These are phyloP conservation scores for Heliconius congener DNA, from an alignment of 1,140 invertebrate genomes.

Conservation along the genomic window DNA sequence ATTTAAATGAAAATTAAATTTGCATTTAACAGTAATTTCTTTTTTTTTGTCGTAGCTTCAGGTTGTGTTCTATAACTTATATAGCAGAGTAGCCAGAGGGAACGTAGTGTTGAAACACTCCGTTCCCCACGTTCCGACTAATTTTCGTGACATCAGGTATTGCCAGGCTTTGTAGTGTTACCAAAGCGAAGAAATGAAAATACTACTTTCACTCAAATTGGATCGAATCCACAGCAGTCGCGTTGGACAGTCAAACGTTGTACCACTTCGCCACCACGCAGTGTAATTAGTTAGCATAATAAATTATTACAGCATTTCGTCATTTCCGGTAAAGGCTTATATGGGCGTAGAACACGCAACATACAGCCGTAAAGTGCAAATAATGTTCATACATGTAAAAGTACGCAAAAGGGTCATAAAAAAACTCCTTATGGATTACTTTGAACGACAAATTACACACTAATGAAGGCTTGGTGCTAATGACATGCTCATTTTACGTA, in stretches of 20 bases:
- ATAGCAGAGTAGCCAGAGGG: no score
- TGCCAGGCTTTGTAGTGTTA: no score
- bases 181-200: no score
- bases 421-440: background rate
- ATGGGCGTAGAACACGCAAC: background rate
- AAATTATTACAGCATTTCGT: background rate
- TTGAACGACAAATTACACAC: background rate
- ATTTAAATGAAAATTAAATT: background rate
- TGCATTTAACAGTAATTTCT: background rate
- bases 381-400: slow-evolving; percentile 2
- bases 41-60: no score
- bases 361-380: background rate
- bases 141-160: no score
- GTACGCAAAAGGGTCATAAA: background rate
- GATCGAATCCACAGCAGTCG: background rate
- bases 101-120: no score
- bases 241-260: background rate
- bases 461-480: background rate
- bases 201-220: no score
- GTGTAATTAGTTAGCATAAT: background rate
- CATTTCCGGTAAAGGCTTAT: slow-evolving; percentile 5
- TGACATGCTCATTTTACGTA: no score
- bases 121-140: no score
- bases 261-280: background rate
- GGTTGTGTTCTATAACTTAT: no score